These are phyloP conservation scores for Microplitis mediator DNA, from an alignment of 1,140 invertebrate genomes.

Conservation along the genomic window DNA sequence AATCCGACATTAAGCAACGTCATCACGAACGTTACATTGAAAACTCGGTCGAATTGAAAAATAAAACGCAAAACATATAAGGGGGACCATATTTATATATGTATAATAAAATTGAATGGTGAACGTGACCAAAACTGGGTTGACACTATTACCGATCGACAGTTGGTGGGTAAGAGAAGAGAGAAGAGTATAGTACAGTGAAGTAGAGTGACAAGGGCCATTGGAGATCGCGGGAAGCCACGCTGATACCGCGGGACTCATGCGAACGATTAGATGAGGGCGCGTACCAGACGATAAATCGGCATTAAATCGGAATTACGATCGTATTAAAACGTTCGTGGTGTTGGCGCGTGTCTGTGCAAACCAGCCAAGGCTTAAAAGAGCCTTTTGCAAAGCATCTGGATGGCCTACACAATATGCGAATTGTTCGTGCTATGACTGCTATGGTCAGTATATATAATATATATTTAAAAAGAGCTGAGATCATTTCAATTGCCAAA, in stretches of 20 bases:
- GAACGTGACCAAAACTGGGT: conserved; percentile 53
- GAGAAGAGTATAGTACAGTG: neutral
- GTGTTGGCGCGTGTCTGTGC: conserved; percentile 49
- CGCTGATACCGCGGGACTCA: neutral
- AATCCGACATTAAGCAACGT: conserved; percentile 26
- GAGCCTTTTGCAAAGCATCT: conserved; percentile 35
- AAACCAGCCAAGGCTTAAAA: conserved; percentile 46
- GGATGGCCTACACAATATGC: neutral
- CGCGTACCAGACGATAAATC: conserved; percentile 45
- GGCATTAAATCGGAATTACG: conserved; percentile 59
- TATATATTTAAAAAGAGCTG: neutral
- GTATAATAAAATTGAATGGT: conserved; percentile 42
- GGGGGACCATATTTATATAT: conserved; percentile 38
- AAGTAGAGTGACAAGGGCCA: neutral
- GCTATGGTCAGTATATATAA: neutral
- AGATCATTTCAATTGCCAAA: neutral
- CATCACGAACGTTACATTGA: conserved; percentile 25
- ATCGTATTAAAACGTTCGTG: conserved; percentile 44
- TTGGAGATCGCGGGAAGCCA: neutral
- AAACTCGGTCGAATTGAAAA: conserved; percentile 12
- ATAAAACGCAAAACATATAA: conserved; percentile 31
- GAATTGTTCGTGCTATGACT: neutral
- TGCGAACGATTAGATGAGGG: neutral
- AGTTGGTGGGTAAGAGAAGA: conserved; percentile 5
- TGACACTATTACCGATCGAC: conserved; percentile 46